These are phyloP conservation scores for Apodemus sylvaticus DNA, from an alignment of 2,113 vertebrate species.

Conservation along the genomic window DNA sequence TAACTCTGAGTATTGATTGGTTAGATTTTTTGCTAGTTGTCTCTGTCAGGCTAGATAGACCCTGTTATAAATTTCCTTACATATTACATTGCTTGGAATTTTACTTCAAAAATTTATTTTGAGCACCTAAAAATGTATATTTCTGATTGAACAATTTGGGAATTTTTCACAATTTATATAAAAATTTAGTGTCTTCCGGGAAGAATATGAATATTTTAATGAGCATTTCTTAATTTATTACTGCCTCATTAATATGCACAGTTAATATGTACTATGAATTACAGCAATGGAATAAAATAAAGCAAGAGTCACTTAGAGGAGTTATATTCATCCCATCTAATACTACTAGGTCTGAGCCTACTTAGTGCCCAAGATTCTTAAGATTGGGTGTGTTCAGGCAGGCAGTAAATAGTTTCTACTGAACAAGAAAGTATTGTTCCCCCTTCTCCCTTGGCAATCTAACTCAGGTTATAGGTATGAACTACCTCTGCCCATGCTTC, in stretches of 20 bases:
- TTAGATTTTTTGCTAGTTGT: neutral
- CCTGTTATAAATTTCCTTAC: neutral
- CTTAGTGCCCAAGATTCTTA: neutral
- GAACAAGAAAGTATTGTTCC: neutral
- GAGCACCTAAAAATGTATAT: slow-evolving; percentile 29
- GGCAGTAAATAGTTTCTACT: neutral
- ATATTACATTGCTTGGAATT: slow-evolving; percentile 52
- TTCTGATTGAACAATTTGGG: slow-evolving; percentile 38
- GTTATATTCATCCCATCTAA: neutral
- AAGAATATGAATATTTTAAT: slow-evolving; percentile 8
- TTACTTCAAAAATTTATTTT: slow-evolving; percentile 1
- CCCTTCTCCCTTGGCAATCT: neutral
- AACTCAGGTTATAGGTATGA: neutral
- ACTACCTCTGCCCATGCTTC: neutral
- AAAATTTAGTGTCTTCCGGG: neutral
- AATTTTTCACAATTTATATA: slow-evolving; percentile 36
- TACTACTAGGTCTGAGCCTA: neutral
- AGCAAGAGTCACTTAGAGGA: neutral
- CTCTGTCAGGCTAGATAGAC: neutral
- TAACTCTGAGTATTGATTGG: neutral
- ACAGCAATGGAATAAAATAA: neutral
- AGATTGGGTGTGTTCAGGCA: neutral
- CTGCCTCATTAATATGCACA: neutral
- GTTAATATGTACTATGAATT: neutral
- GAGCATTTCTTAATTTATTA: neutral